Conservation (phyloP, 2,113 vertebrate genomes). For the Formicarius rufipectus region DNA sequence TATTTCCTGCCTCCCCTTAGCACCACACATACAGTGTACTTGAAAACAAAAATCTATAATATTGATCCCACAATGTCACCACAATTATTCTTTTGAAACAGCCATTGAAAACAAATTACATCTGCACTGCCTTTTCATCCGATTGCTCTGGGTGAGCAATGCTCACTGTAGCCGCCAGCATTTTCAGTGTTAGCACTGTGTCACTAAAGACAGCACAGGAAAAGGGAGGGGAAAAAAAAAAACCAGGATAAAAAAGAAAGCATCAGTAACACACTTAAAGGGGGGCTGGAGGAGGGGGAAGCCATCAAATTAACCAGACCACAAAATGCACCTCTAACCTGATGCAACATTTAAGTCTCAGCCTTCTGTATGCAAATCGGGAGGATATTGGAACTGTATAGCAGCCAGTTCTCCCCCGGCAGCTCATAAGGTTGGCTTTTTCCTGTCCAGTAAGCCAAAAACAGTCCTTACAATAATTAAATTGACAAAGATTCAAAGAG, state of each 20-base stretch:
- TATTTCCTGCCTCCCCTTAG: conserved; percentile 98
- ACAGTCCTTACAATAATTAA: conserved; percentile 20
- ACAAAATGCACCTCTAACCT: background rate
- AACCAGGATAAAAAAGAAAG: background rate
- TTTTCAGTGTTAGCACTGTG: conserved; percentile 81
- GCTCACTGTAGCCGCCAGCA: conserved; percentile 85
- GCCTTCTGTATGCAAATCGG: background rate
- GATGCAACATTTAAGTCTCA: background rate
- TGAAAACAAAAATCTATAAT: conserved; percentile 99
- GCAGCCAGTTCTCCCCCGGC: background rate
- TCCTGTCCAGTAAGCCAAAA: background rate
- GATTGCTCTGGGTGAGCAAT: conserved; percentile 96
- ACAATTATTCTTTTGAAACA: conserved; percentile 99
- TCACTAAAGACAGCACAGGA: conserved; percentile 79
- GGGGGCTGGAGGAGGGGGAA: background rate
- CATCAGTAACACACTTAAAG: conserved; percentile 30
- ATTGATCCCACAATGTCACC: conserved; percentile 99
- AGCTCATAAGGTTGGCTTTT: background rate
- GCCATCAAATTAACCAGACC: conserved; percentile 51
- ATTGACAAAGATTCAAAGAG: conserved; percentile 21
- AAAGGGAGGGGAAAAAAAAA: background rate
- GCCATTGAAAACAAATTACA: conserved; percentile 99
- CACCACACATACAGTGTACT: conserved; percentile 98
- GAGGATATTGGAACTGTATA: background rate
- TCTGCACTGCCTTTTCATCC: conserved; percentile 99